These are phyloP conservation scores for Sinopyrophorus schimmeli DNA, from an alignment of 2,888 invertebrate genomes.

Conservation along the genomic window DNA sequence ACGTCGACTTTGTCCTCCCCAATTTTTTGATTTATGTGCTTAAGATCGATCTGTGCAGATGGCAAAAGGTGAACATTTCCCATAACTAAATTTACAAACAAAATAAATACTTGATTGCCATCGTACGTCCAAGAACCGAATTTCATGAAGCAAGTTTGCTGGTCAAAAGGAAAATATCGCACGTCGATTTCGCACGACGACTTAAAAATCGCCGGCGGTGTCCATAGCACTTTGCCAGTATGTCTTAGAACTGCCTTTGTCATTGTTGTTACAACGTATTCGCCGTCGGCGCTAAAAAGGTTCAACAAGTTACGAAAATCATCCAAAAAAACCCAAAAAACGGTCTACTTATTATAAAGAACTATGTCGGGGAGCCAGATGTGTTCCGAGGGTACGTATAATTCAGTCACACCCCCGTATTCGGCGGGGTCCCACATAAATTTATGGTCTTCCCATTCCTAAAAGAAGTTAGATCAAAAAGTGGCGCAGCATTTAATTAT, in stretches of 20 bases:
- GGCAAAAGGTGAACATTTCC: too few relatives aligned
- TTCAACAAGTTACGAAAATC: background rate
- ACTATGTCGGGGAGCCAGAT: constrained; percentile 99
- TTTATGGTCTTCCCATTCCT: constrained; percentile 97
- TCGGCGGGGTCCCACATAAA: constrained; percentile 95
- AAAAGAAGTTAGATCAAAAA: constrained; percentile 28
- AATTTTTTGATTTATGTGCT: constrained; percentile 85
- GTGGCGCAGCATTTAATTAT: too few relatives aligned
- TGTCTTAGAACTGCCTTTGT: constrained; percentile 92
- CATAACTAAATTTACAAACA: too few relatives aligned
- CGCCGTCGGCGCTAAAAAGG: constrained; percentile 80
- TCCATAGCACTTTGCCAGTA: constrained; percentile 92
- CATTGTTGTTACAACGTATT: constrained; percentile 95
- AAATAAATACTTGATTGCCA: constrained; percentile 78
- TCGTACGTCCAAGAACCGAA: constrained; percentile 96
- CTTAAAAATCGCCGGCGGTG: constrained; percentile 97
- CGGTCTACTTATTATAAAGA: constrained; percentile 95
- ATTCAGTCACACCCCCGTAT: constrained; percentile 90
- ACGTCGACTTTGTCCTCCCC: constrained; percentile 84
- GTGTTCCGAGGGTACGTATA: constrained; percentile 95
- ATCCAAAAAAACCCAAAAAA: constrained; percentile 36
- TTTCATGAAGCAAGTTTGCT: constrained; percentile 94
- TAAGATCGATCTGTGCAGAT: constrained; percentile 87
- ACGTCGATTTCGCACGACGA: constrained; percentile 95
- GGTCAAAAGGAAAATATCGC: constrained; percentile 91